These are phyloP conservation scores for Cyrtorhinus lividipennis DNA, from an alignment of 1,140 invertebrate species.

Conservation along the genomic window DNA sequence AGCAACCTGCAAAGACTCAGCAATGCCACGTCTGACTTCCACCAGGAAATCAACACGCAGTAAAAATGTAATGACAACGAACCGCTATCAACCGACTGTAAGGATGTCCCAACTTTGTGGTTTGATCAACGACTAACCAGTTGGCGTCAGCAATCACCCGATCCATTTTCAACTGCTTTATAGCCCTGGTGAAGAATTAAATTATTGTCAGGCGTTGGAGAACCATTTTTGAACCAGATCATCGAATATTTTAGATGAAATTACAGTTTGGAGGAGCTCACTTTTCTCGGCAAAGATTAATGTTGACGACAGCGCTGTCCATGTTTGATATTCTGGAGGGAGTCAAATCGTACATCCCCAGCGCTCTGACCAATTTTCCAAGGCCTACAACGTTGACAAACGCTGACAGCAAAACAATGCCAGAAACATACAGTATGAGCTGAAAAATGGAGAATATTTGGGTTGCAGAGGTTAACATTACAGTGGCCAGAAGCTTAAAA, in stretches of 20 bases:
- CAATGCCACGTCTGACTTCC: neutral
- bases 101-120: slow-evolving; percentile 1
- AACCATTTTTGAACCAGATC: neutral
- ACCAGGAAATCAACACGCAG: neutral
- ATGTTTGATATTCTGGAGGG: slow-evolving; percentile 6
- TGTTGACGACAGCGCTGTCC: neutral
- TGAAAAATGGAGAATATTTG: neutral
- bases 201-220: neutral
- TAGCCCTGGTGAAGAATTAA: neutral
- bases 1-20: neutral
- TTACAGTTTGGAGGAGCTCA: no score
- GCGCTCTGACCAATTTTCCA: neutral
- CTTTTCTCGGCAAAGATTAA: slow-evolving; percentile 10
- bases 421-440: neutral
- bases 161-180: slow-evolving; percentile 10
- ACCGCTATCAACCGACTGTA: neutral
- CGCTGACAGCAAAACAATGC: neutral
- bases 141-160: slow-evolving; percentile 12
- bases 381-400: neutral
- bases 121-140: slow-evolving; percentile 11
- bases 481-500: neutral
- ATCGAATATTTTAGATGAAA: neutral
- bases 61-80: neutral
- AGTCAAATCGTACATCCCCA: slow-evolving; percentile 5
- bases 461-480: neutral